Evolutionary conservation across 64 coral and sea anemone genomes (phyloP).

Genomic region (Montipora foliosa): DNA sequence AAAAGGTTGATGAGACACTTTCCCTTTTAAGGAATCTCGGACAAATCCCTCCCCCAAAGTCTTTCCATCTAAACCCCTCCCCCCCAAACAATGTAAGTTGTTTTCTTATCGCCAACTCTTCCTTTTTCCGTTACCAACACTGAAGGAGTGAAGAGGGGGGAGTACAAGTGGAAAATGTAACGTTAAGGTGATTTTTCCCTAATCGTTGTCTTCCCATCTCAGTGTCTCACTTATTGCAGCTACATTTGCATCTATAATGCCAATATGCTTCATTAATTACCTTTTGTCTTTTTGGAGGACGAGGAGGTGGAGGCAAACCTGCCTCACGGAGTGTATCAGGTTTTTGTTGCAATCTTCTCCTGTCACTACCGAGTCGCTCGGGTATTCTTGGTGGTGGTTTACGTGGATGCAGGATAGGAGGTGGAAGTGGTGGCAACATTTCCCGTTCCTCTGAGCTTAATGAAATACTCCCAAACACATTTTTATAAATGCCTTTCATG

Average conservation of each 20-base stretch:
- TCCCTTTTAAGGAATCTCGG: too few relatives aligned
- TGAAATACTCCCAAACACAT: constrained; percentile 10
- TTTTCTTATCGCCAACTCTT: too few relatives aligned
- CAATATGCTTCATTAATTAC: neutral
- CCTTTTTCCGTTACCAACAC: too few relatives aligned
- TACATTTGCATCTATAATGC: neutral
- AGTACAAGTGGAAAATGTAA: too few relatives aligned
- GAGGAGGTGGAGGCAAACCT: neutral
- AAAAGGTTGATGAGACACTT: too few relatives aligned
- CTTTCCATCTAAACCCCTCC: too few relatives aligned
- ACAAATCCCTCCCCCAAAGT: too few relatives aligned
- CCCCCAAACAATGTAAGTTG: too few relatives aligned
- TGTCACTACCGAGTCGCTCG: neutral
- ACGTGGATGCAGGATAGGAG: constrained; percentile 23
- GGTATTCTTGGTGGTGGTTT: constrained; percentile 45
- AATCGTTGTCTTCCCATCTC: too few relatives aligned
- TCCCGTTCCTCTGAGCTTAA: neutral
- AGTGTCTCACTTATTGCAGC: too few relatives aligned
- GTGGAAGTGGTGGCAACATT: constrained; percentile 9
- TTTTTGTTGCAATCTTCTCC: constrained; percentile 2
- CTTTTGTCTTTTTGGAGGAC: neutral
- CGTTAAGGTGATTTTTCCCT: too few relatives aligned
- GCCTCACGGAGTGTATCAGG: neutral
- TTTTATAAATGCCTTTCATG: constrained; percentile 73
- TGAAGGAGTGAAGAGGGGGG: too few relatives aligned